Evolutionary conservation across 23 tunicate genomes (phyloP).

Genomic region (Aplidium turbinatum): DNA sequence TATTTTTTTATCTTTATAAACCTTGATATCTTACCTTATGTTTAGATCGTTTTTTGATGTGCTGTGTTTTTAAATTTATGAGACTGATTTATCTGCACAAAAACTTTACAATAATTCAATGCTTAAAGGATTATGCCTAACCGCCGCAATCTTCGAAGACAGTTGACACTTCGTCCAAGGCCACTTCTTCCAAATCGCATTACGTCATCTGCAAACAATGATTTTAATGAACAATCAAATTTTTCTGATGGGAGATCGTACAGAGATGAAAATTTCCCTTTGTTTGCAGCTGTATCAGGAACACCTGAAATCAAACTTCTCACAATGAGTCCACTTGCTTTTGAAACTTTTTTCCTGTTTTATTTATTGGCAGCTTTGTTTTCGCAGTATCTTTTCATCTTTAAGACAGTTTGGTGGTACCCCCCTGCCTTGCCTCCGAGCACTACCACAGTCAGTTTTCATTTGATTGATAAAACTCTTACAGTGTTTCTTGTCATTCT

Average conservation of each 20-base stretch:
- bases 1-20: no score
- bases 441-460: constrained; percentile 75
- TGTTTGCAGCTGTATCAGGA: no score
- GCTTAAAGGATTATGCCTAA: no score
- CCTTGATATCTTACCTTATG: no score
- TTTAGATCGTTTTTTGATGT: no score
- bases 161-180: background rate
- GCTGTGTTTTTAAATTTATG: no score
- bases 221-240: no score
- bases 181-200: background rate
- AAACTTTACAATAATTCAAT: no score
- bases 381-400: constrained; percentile 61
- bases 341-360: constrained; percentile 62
- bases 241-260: no score
- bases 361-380: constrained; percentile 64
- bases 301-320: no score
- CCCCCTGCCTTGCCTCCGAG: constrained; percentile 84
- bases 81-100: no score
- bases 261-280: no score
- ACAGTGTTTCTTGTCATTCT: constrained; percentile 44
- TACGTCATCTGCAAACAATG: background rate
- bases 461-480: constrained; percentile 65
- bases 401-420: constrained; percentile 93
- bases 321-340: constrained; percentile 47
- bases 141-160: constrained; percentile 7